A percentile compares a stretch with the other conserved stretches of the same genome.
Conservation (phyloP, 2,797 vertebrate species). For the Sebastiscus albofasciatus region DNA sequence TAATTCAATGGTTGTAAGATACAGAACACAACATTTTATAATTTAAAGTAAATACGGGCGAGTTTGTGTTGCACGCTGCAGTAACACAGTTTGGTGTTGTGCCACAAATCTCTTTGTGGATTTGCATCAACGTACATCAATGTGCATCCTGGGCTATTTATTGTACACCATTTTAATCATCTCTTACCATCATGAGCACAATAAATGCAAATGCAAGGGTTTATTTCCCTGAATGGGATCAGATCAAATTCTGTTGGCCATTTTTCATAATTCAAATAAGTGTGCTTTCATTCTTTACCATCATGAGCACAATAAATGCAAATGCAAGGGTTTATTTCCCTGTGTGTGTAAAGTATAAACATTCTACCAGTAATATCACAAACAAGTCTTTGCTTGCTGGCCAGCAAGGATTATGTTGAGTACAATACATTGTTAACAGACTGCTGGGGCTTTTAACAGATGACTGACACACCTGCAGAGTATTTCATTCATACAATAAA, state of each 20-base stretch:
- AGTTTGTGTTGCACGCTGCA: background rate
- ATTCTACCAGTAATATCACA: background rate
- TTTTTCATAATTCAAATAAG: background rate
- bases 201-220: no score
- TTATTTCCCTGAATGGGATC: background rate
- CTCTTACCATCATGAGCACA: no score
- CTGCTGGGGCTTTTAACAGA: background rate
- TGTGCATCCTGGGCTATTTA: background rate
- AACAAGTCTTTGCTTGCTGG: slow-evolving; percentile 1
- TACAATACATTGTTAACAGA: slow-evolving; percentile 11
- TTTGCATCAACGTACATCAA: background rate
- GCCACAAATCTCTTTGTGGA: background rate
- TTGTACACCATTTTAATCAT: background rate
- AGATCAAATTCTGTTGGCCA: background rate
- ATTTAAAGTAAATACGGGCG: background rate
- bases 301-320: background rate
- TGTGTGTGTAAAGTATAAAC: background rate
- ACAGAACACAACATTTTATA: background rate
- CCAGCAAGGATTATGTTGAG: background rate
- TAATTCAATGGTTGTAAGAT: background rate
- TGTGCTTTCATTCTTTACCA: background rate
- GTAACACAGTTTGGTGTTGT: background rate
- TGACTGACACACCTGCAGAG: background rate
- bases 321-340: background rate
- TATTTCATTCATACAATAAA: slow-evolving; percentile 1